These are phyloP conservation scores for Kryphioiulus occultus DNA, from an alignment of 2,888 invertebrate genomes.

Conservation along the genomic window DNA sequence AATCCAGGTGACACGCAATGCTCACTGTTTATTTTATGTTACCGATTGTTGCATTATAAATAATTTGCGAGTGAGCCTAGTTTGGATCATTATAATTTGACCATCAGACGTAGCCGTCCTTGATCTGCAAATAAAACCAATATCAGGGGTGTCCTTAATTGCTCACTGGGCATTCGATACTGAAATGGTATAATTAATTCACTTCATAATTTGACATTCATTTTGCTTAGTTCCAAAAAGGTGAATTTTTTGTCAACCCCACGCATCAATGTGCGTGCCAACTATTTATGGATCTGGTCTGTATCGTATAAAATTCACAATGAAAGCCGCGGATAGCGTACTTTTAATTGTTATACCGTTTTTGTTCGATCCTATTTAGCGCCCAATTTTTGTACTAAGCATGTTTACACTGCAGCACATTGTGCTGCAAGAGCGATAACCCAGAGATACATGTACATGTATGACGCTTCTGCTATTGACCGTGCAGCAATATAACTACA, in stretches of 20 bases:
- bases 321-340: background rate
- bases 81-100: background rate
- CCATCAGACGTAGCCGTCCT: background rate
- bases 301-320: background rate
- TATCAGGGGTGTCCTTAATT: constrained; percentile 24
- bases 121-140: constrained; percentile 21
- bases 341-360: background rate
- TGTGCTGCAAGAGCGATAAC: background rate
- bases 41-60: constrained; percentile 13
- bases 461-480: background rate
- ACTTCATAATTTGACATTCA: background rate
- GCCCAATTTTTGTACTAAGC: background rate
- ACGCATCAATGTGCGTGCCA: background rate
- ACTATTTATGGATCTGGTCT: no score
- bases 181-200: background rate
- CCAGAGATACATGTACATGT: background rate
- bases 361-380: background rate
- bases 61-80: background rate
- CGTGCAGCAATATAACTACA: background rate
- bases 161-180: background rate
- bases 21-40: background rate
- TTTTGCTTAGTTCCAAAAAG: background rate
- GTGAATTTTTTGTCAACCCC: background rate
- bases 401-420: background rate
- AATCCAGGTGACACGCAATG: background rate